phyloP scores from a whole-genome alignment of 2,888 invertebrate genomes.

The Choristoneura rosaceana region DNA sequence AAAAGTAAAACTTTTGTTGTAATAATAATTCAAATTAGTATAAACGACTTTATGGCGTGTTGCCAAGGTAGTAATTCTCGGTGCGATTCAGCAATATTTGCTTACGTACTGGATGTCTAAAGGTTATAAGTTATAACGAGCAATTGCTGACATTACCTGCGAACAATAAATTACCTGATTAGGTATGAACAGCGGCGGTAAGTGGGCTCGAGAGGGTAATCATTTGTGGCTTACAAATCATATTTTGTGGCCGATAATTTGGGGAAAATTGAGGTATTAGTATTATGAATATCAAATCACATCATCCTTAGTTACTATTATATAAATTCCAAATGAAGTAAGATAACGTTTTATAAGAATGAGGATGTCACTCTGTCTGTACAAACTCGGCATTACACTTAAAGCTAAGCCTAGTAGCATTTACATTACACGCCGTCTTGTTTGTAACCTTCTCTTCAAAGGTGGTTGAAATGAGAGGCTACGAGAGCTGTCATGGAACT shows the following conservation, averaged over 20 bases:
- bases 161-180: constrained; percentile 32
- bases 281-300: background rate
- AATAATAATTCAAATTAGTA: constrained; percentile 51
- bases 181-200: background rate
- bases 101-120: constrained; percentile 1
- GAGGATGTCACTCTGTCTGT: too few species aligned
- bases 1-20: constrained; percentile 14
- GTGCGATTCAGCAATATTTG: constrained; percentile 32
- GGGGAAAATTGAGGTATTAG: background rate
- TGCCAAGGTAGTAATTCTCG: constrained; percentile 45
- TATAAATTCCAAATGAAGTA: too few species aligned
- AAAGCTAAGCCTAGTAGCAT: too few species aligned
- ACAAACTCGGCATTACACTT: too few species aligned
- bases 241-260: background rate
- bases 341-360: too few species aligned
- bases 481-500: too few species aligned
- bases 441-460: too few species aligned
- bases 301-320: background rate
- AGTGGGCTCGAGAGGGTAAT: constrained; percentile 9
- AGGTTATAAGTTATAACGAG: constrained; percentile 19
- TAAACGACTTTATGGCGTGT: constrained; percentile 57
- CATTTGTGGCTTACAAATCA: background rate
- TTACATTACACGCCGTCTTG: too few species aligned
- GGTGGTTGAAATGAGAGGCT: too few species aligned
- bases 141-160: background rate